These are phyloP conservation scores for Gastracanthus pulcherrimus DNA, from an alignment of 2,888 invertebrate genomes.

Conservation along the genomic window DNA sequence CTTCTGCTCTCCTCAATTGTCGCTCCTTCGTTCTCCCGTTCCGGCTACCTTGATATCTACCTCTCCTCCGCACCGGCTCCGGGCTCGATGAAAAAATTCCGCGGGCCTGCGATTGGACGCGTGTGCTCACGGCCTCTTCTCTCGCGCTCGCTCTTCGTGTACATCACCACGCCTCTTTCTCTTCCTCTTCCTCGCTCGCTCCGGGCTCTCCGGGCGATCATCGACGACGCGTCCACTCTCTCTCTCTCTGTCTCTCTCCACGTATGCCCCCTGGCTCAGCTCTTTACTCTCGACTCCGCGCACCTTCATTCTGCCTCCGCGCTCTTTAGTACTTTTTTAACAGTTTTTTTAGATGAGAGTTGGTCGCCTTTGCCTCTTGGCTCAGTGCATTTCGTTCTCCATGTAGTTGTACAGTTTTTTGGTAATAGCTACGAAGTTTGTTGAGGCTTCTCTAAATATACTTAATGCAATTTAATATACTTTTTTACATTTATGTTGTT, in stretches of 20 bases:
- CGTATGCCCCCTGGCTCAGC: not conserved
- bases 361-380: too few relatives aligned
- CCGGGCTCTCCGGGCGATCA: not conserved
- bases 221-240: not conserved
- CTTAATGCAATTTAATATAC: too few relatives aligned
- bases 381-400: too few relatives aligned
- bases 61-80: not conserved
- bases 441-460: too few relatives aligned
- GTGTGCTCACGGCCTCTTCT: slow-evolving; percentile 1
- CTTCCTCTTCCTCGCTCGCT: slow-evolving; percentile 18
- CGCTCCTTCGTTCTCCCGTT: not conserved
- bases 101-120: slow-evolving; percentile 42
- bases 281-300: not conserved
- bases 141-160: not conserved
- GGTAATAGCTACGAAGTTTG: too few relatives aligned
- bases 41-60: not conserved
- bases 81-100: slow-evolving; percentile 12
- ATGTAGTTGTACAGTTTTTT: too few relatives aligned
- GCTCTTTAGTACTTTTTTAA: not conserved
- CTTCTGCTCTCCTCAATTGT: not conserved
- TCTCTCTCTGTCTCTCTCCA: not conserved
- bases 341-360: too few relatives aligned
- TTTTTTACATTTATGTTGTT: too few relatives aligned
- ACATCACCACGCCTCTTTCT: slow-evolving; percentile 43
- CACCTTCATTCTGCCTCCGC: not conserved